These are phyloP conservation scores for Danaus plexippus DNA, from an alignment of 1,140 invertebrate genomes.

Conservation along the genomic window DNA sequence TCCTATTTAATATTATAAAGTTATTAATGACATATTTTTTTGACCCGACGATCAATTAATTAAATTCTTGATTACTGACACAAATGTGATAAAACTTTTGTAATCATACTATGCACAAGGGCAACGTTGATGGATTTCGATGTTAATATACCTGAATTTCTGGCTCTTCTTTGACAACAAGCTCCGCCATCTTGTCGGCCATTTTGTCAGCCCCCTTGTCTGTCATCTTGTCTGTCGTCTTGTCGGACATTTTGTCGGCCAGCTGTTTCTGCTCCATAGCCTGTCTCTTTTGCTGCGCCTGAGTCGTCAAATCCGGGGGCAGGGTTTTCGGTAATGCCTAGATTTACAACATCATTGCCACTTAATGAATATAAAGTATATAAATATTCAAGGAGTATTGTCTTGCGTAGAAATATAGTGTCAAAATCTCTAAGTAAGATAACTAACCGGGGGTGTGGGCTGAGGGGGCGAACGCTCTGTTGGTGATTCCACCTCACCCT, in stretches of 20 bases:
- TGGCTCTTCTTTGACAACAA: slow-evolving; percentile 43
- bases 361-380: not conserved
- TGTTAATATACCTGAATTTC: slow-evolving; percentile 11
- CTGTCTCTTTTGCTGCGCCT: slow-evolving; percentile 36
- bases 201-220: slow-evolving; percentile 16
- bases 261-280: slow-evolving; percentile 40
- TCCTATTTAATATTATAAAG: too few species aligned
- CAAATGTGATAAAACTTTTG: too few species aligned
- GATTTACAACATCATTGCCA: slow-evolving; percentile 2
- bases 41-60: too few species aligned
- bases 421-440: not conserved
- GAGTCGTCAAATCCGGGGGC: slow-evolving; percentile 39
- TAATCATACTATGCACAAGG: too few species aligned
- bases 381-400: not conserved
- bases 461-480: slow-evolving; percentile 16
- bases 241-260: slow-evolving; percentile 32
- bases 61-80: too few species aligned
- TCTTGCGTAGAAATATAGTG: too few species aligned
- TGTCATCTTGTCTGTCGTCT: too few species aligned
- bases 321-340: slow-evolving; percentile 50
- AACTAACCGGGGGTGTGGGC: slow-evolving; percentile 14
- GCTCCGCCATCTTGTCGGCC: slow-evolving; percentile 50
- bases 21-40: too few species aligned
- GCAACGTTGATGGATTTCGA: too few species aligned
- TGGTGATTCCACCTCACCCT: slow-evolving; percentile 10